Conservation (phyloP, 2,113 vertebrate genomes). For the Petroica traversi region DNA sequence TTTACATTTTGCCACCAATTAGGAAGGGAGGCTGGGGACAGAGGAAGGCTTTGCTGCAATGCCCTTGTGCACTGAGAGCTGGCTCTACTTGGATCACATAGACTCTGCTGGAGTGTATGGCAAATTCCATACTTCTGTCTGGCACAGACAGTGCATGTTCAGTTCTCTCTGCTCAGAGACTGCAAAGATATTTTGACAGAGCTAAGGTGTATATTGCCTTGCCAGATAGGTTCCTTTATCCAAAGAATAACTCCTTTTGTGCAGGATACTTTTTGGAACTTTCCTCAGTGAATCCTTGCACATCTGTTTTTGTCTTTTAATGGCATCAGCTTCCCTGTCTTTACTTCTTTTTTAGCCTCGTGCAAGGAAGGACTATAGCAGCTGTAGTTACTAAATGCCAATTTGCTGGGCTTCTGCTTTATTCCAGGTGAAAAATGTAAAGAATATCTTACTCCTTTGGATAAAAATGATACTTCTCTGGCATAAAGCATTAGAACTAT, state of each 20-base stretch:
- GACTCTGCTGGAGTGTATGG: not conserved
- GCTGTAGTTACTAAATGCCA: not conserved
- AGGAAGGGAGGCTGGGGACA: not conserved
- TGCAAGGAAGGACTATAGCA: not conserved
- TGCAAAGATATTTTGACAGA: not conserved
- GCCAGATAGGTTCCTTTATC: not conserved
- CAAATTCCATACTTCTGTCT: not conserved
- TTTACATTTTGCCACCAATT: not conserved
- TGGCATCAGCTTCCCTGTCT: not conserved
- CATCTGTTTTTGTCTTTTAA: not conserved
- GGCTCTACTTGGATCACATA: not conserved
- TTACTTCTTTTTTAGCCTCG: not conserved
- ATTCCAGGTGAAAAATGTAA: not conserved
- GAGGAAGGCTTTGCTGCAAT: not conserved
- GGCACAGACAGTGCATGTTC: not conserved
- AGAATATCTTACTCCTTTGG: not conserved
- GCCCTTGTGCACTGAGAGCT: not conserved
- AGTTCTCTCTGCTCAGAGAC: not conserved
- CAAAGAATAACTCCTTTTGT: not conserved
- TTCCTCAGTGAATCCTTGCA: not conserved
- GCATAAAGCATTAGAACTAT: not conserved
- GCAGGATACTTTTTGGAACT: fast-evolving
- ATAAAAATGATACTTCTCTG: not conserved
- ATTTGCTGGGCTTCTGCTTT: not conserved
- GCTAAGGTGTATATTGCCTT: not conserved